Percentiles rank a stretch among this genome's conserved stretches.
These are phyloP conservation scores for Nothocercus julius DNA, from an alignment of 2,113 vertebrate genomes.

Conservation along the genomic window DNA sequence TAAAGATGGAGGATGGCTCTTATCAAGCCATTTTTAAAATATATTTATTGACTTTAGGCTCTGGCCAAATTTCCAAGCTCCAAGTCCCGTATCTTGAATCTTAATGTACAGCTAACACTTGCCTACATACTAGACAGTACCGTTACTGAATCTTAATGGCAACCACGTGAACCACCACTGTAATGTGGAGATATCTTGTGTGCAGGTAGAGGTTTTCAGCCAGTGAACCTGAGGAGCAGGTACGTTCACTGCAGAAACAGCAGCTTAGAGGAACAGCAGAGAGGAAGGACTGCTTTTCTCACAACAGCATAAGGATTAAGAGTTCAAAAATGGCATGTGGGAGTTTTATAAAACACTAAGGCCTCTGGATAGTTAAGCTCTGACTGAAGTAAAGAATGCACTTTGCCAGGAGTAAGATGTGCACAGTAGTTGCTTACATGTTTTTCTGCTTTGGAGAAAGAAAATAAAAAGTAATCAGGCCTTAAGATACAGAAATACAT, in stretches of 20 bases:
- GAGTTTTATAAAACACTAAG: background rate
- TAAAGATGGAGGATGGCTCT: conserved; percentile 25
- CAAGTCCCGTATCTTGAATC: background rate
- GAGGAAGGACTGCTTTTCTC: background rate
- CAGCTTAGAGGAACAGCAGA: background rate
- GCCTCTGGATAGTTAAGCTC: background rate
- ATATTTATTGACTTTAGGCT: background rate
- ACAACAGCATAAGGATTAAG: background rate
- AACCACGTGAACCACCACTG: background rate
- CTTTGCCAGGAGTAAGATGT: background rate
- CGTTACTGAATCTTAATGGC: background rate
- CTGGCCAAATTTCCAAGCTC: background rate
- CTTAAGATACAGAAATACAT: background rate
- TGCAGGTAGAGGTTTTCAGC: background rate
- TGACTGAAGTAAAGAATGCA: background rate
- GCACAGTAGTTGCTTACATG: background rate
- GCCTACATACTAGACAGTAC: background rate
- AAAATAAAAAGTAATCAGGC: background rate
- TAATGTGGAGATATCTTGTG: background rate
- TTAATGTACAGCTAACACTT: background rate
- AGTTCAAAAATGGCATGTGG: background rate
- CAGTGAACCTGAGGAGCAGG: background rate
- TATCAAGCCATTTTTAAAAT: accelerated
- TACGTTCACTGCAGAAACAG: background rate
- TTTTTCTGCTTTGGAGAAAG: background rate